Conservation (phyloP, 2,797 vertebrate species). For the Rousettus madagascariensis region DNA sequence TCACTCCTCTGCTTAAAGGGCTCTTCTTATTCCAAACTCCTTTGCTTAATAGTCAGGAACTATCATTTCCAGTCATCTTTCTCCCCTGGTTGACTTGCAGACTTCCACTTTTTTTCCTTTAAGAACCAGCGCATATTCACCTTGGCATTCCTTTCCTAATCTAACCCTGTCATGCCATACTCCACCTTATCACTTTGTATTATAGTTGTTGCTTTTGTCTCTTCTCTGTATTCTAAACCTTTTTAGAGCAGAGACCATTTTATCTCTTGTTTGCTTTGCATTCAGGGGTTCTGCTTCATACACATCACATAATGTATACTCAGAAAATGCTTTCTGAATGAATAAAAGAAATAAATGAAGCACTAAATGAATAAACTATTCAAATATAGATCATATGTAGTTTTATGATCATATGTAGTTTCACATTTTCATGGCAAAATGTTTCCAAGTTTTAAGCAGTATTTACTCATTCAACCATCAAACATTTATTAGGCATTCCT, state of each 20-base stretch:
- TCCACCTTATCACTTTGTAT: background rate
- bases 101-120: background rate
- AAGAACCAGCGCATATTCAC: background rate
- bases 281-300: background rate
- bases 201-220: background rate
- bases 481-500: background rate
- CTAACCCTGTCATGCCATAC: background rate
- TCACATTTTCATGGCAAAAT: slow-evolving; percentile 26
- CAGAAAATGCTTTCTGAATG: slow-evolving; percentile 4
- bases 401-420: background rate
- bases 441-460: slow-evolving; percentile 23
- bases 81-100: background rate
- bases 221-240: background rate
- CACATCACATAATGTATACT: background rate
- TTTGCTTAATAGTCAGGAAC: background rate
- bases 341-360: background rate
- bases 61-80: background rate
- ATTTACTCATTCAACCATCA: background rate
- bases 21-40: background rate
- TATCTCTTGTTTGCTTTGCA: background rate
- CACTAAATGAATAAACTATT: background rate
- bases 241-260: background rate
- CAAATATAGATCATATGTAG: background rate
- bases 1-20: background rate
- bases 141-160: background rate